Evolutionary conservation across 1,140 invertebrate genomes (phyloP).

Genomic region (Drosophila lowei): DNA sequence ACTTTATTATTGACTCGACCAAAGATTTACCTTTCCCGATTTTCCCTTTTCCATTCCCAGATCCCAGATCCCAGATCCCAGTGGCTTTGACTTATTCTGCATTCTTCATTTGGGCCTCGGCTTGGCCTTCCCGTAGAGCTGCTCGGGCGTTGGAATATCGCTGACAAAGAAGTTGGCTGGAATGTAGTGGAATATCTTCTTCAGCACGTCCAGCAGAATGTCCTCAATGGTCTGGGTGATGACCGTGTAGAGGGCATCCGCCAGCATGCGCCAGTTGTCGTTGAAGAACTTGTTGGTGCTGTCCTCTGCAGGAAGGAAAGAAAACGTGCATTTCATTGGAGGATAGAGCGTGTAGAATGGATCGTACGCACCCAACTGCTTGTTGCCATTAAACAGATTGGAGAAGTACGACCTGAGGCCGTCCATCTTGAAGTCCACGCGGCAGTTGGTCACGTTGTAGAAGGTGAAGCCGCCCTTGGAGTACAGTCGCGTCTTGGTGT

Average conservation of each 20-base stretch:
- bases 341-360: no score
- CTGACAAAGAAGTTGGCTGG: slow-evolving; percentile 87
- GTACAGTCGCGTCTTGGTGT: slow-evolving; percentile 86
- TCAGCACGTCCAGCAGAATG: slow-evolving; percentile 86
- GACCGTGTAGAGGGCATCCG: slow-evolving; percentile 87
- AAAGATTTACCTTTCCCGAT: slow-evolving; percentile 2
- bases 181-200: slow-evolving; percentile 87
- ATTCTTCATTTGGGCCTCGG: slow-evolving; percentile 49
- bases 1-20: slow-evolving; percentile 39
- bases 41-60: no score
- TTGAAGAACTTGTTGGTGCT: slow-evolving; percentile 88
- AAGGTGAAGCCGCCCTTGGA: slow-evolving; percentile 86
- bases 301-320: slow-evolving; percentile 84
- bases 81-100: no score
- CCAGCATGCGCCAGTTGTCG: slow-evolving; percentile 87
- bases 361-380: slow-evolving; percentile 66
- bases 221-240: slow-evolving; percentile 87
- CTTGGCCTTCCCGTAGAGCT: slow-evolving; percentile 70
- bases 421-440: slow-evolving; percentile 77
- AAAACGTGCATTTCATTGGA: background rate
- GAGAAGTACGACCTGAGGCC: slow-evolving; percentile 76
- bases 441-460: slow-evolving; percentile 85
- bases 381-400: slow-evolving; percentile 79
- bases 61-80: no score
- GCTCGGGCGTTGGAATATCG: slow-evolving; percentile 84